phyloP scores from a whole-genome alignment of 2,888 invertebrate genomes.

The Atherix ibis region DNA sequence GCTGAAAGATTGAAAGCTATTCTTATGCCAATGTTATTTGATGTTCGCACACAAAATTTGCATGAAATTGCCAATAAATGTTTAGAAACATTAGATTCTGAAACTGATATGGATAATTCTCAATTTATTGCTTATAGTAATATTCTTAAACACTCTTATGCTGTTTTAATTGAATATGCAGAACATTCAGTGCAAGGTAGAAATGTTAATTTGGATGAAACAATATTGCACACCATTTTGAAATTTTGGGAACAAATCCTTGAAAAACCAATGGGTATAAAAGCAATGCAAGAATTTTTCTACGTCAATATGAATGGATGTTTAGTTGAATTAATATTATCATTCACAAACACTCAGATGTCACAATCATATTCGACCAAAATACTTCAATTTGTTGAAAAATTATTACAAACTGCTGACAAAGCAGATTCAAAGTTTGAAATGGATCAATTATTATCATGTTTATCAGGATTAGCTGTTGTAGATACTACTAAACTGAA shows the following conservation, averaged over 20 bases:
- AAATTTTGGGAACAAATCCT: slow-evolving; percentile 76
- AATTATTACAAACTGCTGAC: slow-evolving; percentile 48
- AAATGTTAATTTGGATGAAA: slow-evolving; percentile 24
- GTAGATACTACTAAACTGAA: slow-evolving; percentile 48
- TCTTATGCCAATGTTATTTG: slow-evolving; percentile 50
- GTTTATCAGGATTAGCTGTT: slow-evolving; percentile 47
- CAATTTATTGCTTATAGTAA: slow-evolving; percentile 46
- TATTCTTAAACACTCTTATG: slow-evolving; percentile 50
- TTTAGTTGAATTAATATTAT: slow-evolving; percentile 62
- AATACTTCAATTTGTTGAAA: slow-evolving; percentile 67
- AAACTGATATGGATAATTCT: slow-evolving; percentile 37
- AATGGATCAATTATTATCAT: slow-evolving; percentile 48
- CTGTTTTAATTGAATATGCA: slow-evolving; percentile 46
- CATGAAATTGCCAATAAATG: slow-evolving; percentile 46
- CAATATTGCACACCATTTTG: slow-evolving; percentile 26
- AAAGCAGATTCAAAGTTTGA: slow-evolving; percentile 45
- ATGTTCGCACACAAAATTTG: slow-evolving; percentile 58
- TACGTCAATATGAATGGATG: slow-evolving; percentile 46
- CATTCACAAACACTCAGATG: slow-evolving; percentile 59
- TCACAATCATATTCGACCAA: slow-evolving; percentile 56
- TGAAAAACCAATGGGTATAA: slow-evolving; percentile 64
- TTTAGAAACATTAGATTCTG: slow-evolving; percentile 32
- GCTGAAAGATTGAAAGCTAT: slow-evolving; percentile 22
- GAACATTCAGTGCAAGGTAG: slow-evolving; percentile 20
- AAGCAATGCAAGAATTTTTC: slow-evolving; percentile 72